Evolutionary conservation across 1,140 invertebrate genomes (phyloP).

Genomic region (Leptopilina clavipes): DNA sequence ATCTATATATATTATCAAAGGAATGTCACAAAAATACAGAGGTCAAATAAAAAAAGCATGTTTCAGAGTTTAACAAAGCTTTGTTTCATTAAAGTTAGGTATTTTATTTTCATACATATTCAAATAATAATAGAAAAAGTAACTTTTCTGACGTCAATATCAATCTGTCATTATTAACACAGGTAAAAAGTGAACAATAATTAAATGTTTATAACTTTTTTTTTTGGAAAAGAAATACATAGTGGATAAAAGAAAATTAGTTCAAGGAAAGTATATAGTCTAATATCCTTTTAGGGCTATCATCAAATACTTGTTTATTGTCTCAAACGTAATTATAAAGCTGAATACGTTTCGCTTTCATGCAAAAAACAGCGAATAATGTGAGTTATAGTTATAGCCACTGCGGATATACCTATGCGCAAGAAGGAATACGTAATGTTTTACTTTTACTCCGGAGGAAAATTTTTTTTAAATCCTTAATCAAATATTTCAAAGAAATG

Average conservation of each 20-base stretch:
- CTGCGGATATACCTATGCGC: constrained; percentile 1
- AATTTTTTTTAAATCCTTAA: neutral
- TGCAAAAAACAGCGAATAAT: constrained; percentile 5
- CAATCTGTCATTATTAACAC: neutral
- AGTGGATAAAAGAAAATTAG: too few relatives aligned
- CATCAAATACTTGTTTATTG: constrained; percentile 14
- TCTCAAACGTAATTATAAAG: constrained; percentile 5
- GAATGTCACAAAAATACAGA: too few relatives aligned
- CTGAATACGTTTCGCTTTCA: constrained; percentile 25
- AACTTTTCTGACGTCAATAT: too few relatives aligned
- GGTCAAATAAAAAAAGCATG: too few relatives aligned
- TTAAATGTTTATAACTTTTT: neutral
- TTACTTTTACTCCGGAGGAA: neutral
- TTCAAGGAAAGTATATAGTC: neutral
- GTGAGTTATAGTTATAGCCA: neutral
- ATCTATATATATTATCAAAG: too few relatives aligned
- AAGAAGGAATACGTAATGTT: constrained; percentile 10
- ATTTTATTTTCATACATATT: too few relatives aligned
- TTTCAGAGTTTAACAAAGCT: too few relatives aligned
- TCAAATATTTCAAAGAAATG: neutral
- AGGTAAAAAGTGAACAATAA: neutral
- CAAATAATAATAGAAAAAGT: too few relatives aligned
- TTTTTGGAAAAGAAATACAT: too few relatives aligned
- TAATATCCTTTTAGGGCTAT: too few relatives aligned
- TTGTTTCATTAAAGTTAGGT: too few relatives aligned